Evolutionary conservation across 2,797 vertebrate genomes (phyloP), one percentile per base, ranked within the genome.

Genomic region (Ambastaia sidthimunki): DNA sequence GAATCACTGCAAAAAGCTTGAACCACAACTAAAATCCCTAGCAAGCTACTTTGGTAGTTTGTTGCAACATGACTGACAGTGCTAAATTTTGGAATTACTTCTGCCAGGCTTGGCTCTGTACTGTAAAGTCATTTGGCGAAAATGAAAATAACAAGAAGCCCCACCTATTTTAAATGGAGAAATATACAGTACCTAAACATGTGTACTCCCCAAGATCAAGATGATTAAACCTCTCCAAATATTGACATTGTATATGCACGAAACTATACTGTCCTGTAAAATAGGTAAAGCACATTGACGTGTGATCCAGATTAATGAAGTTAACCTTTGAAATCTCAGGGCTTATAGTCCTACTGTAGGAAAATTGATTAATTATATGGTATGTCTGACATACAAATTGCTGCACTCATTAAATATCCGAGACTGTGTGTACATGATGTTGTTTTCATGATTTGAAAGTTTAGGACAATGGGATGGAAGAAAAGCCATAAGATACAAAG

Each of bases 281-380:
- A 44, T 23, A 62, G 82, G 52, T 85, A 59, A 71, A 65, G 25
- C 84, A 80, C 85, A 81, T 80, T 79, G 62, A 70, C 82, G 81
- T 75, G 80, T 81, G 86, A 84, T 85, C 68, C 72, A 84, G n/a
- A 86, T 85, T 78, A 54, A 84, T 86, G 71, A 87, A 85, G 77
- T 83, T 55, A 66, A 76, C 78, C 25, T 82, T 78, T 80, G 75
- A 86, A 84, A 90, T 90, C 91, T 92, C 91, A 92, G 91, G 92
- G 88, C 90, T 89, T 86, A 71, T 77, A 60, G 88, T 90, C 86
- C 82, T 84, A 80, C 74, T 82, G 60, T 87, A 82, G 85, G 85
- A 34, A 37, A 1, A 37, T 37, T 37, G 75, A 60, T 82, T 12
- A 83, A 67, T 80, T 76, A 74, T 80, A 75, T 21, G 23, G 74